Percentiles rank a stretch among this genome's conserved stretches.
Evolutionary conservation across 2,888 invertebrate genomes (phyloP).

Genomic region (Molorchus minor): DNA sequence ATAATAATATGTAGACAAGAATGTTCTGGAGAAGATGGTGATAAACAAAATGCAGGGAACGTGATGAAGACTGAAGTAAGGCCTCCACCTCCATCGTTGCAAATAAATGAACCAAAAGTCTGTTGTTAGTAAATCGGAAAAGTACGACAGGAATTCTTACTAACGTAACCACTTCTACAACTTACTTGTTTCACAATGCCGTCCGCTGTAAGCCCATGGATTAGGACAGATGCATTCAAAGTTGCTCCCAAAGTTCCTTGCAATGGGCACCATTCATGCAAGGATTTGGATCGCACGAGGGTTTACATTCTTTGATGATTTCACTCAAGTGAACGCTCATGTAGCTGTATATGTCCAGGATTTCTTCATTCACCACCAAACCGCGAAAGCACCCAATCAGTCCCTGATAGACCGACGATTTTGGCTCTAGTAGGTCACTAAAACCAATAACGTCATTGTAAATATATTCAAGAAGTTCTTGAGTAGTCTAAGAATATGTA

Average conservation of each 20-base stretch:
- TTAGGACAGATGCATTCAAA: slow-evolving; percentile 93
- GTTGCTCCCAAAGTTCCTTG: slow-evolving; percentile 90
- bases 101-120: too few relatives aligned
- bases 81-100: too few relatives aligned
- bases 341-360: slow-evolving; percentile 90
- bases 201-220: slow-evolving; percentile 91
- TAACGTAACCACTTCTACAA: too few relatives aligned
- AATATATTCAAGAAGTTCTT: too few relatives aligned
- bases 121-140: too few relatives aligned
- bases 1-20: too few relatives aligned
- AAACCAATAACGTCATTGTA: too few relatives aligned
- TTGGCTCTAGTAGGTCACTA: slow-evolving; percentile 79
- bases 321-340: slow-evolving; percentile 92
- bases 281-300: slow-evolving; percentile 93
- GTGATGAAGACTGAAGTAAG: too few relatives aligned
- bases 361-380: slow-evolving; percentile 89
- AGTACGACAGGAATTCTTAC: neutral
- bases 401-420: slow-evolving; percentile 86
- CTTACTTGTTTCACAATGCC: slow-evolving; percentile 89
- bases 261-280: slow-evolving; percentile 92
- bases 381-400: slow-evolving; percentile 94
- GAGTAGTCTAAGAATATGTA: too few relatives aligned
- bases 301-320: slow-evolving; percentile 92
- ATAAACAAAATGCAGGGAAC: too few relatives aligned
- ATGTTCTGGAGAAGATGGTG: too few relatives aligned